A percentile compares a stretch with the other conserved stretches of the same genome.
Conservation (phyloP, 2,888 invertebrate species). For the Monoplex corrugatus region DNA sequence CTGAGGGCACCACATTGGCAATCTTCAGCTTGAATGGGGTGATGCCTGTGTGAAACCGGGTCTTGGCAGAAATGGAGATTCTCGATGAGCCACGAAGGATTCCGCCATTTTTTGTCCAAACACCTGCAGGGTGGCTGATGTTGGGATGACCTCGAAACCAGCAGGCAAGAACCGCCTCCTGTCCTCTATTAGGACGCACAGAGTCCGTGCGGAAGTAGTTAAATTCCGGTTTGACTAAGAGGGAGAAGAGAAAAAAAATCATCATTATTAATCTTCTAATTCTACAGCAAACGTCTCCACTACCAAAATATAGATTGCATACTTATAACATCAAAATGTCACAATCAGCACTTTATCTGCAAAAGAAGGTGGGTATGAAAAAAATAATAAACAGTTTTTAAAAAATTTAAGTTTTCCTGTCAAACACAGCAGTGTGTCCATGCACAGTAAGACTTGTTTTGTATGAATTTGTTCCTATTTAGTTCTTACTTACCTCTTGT, state of each 20-base stretch:
- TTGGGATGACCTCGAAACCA: constrained; percentile 48
- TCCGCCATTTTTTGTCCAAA: constrained; percentile 47
- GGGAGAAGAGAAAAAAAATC: not conserved
- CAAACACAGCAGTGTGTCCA: too few relatives aligned
- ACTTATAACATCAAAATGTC: too few relatives aligned
- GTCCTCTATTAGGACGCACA: constrained; percentile 18
- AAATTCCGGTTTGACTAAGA: constrained; percentile 43
- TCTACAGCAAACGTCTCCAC: too few relatives aligned
- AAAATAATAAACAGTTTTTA: too few relatives aligned
- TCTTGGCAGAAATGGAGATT: not conserved
- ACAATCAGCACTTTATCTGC: too few relatives aligned
- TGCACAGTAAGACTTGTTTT: too few relatives aligned
- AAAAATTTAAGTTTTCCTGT: too few relatives aligned
- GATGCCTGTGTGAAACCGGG: constrained; percentile 47
- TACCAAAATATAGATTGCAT: too few relatives aligned
- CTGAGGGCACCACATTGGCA: constrained; percentile 17
- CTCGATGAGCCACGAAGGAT: not conserved
- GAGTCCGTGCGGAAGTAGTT: constrained; percentile 30
- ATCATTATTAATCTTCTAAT: too few relatives aligned
- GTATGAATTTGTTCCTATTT: too few relatives aligned
- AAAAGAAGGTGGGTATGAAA: too few relatives aligned
- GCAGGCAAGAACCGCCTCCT: constrained; percentile 48
- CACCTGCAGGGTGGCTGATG: not conserved
- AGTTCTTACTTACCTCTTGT: too few relatives aligned
- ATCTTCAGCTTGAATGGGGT: constrained; percentile 52